These are phyloP conservation scores for Dicentrarchus labrax DNA, from an alignment of 2,113 vertebrate species.

Conservation along the genomic window DNA sequence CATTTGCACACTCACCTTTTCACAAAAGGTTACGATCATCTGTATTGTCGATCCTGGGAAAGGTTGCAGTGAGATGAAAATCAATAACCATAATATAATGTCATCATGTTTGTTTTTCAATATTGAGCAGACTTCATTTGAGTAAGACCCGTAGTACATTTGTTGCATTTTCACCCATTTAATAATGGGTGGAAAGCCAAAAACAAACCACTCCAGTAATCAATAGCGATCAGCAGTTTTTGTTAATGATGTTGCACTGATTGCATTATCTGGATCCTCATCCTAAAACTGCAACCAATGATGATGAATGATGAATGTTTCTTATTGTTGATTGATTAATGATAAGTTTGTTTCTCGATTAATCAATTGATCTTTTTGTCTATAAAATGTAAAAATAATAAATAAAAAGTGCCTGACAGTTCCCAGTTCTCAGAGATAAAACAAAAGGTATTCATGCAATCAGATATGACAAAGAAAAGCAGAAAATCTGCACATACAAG, in stretches of 20 bases:
- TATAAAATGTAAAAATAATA: too few relatives aligned
- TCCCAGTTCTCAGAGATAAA: too few relatives aligned
- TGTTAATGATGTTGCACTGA: neutral
- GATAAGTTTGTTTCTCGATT: neutral
- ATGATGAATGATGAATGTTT: neutral
- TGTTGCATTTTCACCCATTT: neutral
- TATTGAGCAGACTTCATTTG: neutral
- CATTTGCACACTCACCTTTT: neutral
- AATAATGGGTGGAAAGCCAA: neutral
- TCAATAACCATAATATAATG: neutral
- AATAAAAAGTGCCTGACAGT: neutral
- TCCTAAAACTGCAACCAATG: neutral
- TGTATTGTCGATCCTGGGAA: neutral
- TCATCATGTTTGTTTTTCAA: neutral
- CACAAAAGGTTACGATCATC: neutral
- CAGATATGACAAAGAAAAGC: neutral
- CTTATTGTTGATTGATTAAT: neutral
- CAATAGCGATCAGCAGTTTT: neutral
- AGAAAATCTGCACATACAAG: neutral
- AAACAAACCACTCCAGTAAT: neutral
- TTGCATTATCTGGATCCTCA: neutral
- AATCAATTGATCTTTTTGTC: neutral
- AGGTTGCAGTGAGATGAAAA: conserved; percentile 16
- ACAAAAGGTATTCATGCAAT: neutral
- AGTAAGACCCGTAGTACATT: neutral